phyloP scores from a whole-genome alignment of 2,797 vertebrate species.

The Miichthys miiuy region DNA sequence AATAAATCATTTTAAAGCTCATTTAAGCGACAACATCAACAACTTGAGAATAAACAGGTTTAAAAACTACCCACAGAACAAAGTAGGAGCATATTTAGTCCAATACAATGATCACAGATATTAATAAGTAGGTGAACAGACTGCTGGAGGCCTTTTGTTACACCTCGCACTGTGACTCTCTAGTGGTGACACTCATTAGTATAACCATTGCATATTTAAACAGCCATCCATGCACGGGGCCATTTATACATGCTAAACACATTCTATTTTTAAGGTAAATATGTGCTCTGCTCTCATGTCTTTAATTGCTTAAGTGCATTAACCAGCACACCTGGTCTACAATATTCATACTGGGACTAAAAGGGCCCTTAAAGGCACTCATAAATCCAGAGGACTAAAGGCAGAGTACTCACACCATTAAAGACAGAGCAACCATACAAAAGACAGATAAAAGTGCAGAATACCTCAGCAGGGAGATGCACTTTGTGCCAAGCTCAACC shows the following conservation, averaged over 20 bases:
- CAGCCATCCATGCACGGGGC: constrained; percentile 47
- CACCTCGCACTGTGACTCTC: constrained; percentile 50
- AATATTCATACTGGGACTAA: constrained; percentile 41
- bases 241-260: constrained; percentile 67
- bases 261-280: constrained; percentile 69
- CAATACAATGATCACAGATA: constrained; percentile 55
- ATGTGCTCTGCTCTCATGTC: constrained; percentile 55
- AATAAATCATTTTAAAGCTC: not conserved
- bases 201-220: constrained; percentile 63
- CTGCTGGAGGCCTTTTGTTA: constrained; percentile 55
- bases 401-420: constrained; percentile 54
- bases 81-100: constrained; percentile 40
- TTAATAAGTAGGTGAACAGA: constrained; percentile 57
- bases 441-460: constrained; percentile 57
- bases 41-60: not conserved
- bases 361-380: constrained; percentile 56
- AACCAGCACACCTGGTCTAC: constrained; percentile 55
- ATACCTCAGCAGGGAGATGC: constrained; percentile 46
- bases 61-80: constrained; percentile 3
- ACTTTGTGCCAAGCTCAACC: constrained; percentile 57
- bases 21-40: not conserved
- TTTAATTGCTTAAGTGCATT: constrained; percentile 61
- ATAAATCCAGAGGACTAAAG: constrained; percentile 54
- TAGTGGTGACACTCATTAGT: constrained; percentile 64
- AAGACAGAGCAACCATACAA: constrained; percentile 51